These are phyloP conservation scores for Trissolcus brochymenae DNA, from an alignment of 2,888 invertebrate species.

Conservation along the genomic window DNA sequence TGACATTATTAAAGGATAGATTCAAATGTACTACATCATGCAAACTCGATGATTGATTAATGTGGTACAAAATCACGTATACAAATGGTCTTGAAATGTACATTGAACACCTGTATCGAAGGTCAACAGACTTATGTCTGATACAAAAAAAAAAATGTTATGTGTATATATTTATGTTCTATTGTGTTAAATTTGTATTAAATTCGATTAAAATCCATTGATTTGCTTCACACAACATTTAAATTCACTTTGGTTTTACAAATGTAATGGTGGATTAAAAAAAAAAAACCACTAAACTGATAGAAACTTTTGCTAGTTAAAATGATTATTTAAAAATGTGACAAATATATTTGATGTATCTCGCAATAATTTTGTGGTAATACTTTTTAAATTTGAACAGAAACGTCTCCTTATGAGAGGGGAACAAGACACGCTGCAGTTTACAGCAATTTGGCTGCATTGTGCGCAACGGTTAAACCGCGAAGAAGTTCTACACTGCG, in stretches of 20 bases:
- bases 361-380: too few relatives aligned
- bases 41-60: conserved; percentile 54
- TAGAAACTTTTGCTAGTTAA: too few relatives aligned
- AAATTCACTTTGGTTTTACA: too few relatives aligned
- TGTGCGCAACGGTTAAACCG: conserved; percentile 55
- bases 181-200: too few relatives aligned
- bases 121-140: conserved; percentile 35
- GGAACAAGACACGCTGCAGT: conserved; percentile 35
- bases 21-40: conserved; percentile 54
- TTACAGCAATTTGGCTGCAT: conserved; percentile 58
- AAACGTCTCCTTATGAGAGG: not conserved
- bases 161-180: too few relatives aligned
- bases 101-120: conserved; percentile 57
- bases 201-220: too few relatives aligned
- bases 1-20: conserved; percentile 55
- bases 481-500: conserved; percentile 40
- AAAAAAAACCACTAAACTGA: too few relatives aligned
- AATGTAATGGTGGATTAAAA: too few relatives aligned
- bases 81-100: conserved; percentile 46
- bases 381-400: too few relatives aligned
- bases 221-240: too few relatives aligned
- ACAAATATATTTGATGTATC: too few relatives aligned
- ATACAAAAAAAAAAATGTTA: conserved; percentile 27
- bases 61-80: conserved; percentile 54
- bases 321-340: too few relatives aligned